These are phyloP conservation scores for Hetaerina americana DNA, from an alignment of 1,140 invertebrate genomes.

Conservation along the genomic window DNA sequence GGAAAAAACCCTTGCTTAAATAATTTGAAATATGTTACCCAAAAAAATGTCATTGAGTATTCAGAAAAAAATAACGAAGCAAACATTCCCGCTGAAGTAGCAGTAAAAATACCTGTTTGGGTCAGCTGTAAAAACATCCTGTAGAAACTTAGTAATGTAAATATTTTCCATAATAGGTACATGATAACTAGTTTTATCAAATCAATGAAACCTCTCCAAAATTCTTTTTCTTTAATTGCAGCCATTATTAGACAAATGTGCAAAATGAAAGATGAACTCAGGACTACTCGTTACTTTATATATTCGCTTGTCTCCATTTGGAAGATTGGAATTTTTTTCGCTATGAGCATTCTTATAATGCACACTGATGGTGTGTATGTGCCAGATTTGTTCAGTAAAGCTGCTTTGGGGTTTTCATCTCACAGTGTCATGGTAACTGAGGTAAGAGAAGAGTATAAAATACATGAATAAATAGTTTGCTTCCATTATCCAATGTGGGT, in stretches of 20 bases:
- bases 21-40: no score
- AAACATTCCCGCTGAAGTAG: no score
- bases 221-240: constrained; percentile 35
- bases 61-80: no score
- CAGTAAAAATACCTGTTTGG: no score
- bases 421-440: constrained; percentile 68
- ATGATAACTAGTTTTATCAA: no score
- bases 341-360: constrained; percentile 55
- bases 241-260: constrained; percentile 63
- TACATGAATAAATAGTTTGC: not conserved
- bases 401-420: constrained; percentile 56
- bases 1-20: no score
- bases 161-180: no score
- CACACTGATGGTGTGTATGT: constrained; percentile 62
- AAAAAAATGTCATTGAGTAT: no score
- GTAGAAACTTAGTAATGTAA: no score
- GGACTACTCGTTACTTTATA: constrained; percentile 68
- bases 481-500: no score
- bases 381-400: constrained; percentile 60
- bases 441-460: constrained; percentile 27
- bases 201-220: no score
- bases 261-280: constrained; percentile 66
- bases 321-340: constrained; percentile 73
- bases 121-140: no score
- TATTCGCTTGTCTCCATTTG: constrained; percentile 79